phyloP scores from a whole-genome alignment of 1,140 invertebrate species.

The Megalopta genalis region DNA sequence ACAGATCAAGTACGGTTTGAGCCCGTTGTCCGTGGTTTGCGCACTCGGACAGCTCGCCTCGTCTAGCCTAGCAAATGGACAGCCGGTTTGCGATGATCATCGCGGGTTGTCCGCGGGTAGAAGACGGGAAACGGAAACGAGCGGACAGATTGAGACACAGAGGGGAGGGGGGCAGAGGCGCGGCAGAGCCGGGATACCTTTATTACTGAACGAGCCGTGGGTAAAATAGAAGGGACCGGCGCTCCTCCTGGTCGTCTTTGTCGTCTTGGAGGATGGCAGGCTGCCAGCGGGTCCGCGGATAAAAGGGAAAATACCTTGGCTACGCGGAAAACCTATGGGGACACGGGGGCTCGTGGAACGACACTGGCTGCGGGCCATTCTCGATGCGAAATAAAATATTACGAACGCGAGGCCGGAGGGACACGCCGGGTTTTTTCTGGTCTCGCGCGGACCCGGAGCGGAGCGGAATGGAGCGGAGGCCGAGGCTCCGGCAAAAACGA shows the following conservation, averaged over 20 bases:
- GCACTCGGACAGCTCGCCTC: too few relatives aligned
- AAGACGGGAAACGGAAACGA: constrained; percentile 41
- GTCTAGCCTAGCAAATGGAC: constrained; percentile 54
- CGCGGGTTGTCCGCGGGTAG: constrained; percentile 29
- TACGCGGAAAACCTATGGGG: constrained; percentile 41
- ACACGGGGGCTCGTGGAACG: constrained; percentile 30
- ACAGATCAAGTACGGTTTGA: too few relatives aligned
- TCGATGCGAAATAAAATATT: constrained; percentile 58
- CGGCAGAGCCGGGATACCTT: constrained; percentile 47
- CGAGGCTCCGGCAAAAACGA: constrained; percentile 26
- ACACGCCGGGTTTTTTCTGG: neutral
- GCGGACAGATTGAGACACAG: constrained; percentile 40
- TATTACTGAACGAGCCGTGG: constrained; percentile 50
- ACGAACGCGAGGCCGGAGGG: constrained; percentile 11
- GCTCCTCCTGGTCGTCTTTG: neutral
- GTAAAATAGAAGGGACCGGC: constrained; percentile 53
- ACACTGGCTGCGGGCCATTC: constrained; percentile 49
- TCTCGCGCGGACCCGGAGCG: neutral
- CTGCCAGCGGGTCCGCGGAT: constrained; percentile 50
- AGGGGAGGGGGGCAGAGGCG: constrained; percentile 8
- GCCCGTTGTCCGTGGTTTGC: neutral
- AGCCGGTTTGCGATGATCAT: constrained; percentile 54
- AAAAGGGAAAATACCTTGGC: constrained; percentile 29
- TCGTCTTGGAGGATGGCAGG: constrained; percentile 53
- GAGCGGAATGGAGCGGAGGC: too few relatives aligned